Evolutionary conservation across 2,113 vertebrate genomes (phyloP), one percentile per base, ranked within the genome.

Genomic region (Tragelaphus scriptus): DNA sequence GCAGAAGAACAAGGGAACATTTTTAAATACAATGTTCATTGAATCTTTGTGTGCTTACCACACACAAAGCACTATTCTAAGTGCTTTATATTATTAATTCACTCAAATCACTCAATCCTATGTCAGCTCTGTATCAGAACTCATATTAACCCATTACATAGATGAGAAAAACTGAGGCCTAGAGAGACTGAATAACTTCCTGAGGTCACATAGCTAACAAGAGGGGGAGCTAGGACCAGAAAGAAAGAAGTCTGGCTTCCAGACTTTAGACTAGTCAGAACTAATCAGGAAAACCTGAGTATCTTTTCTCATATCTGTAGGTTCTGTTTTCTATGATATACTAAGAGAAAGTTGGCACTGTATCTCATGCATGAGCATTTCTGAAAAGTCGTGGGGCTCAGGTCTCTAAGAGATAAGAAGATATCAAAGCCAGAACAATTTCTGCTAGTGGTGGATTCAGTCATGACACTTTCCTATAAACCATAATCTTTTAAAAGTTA

Each of bases 381-480:
- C 63, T 91, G 91, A 97, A 93, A 98, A 86, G 86, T 80, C 81
- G 3, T 75, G 23, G 90, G 36, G 90, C 93, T 91, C 49, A 95
- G 91, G 91, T 96, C 91, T 98, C 97, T 68, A 65, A 47, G 56
- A 82, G 92, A 96, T 5, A 2, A 49, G 55, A 92, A 82, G 53
- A 61, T 79, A 91, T 86, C 87, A 96, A 93, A 96, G 55, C 81
- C 97, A 98, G 88, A 98, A 93, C 95, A 94, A 97, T 91, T 85
- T 85, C 49, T 95, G 85, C n/a, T 65, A 88, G 92, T 58, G 12
- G 32, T n/a, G 25, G 8, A 58, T 95, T 90, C 56, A 87, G 84
- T 92, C 85, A 40, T 88, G 94, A 95, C 36, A 86, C 36, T 97
- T 97, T 90, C n/a, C 6, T 91, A 80, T 58, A 81, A 90, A 51